Percentiles rank a stretch among this genome's conserved stretches.
These are phyloP conservation scores for Pachypeltis micranthus DNA, from an alignment of 1,140 invertebrate genomes.

Conservation along the genomic window DNA sequence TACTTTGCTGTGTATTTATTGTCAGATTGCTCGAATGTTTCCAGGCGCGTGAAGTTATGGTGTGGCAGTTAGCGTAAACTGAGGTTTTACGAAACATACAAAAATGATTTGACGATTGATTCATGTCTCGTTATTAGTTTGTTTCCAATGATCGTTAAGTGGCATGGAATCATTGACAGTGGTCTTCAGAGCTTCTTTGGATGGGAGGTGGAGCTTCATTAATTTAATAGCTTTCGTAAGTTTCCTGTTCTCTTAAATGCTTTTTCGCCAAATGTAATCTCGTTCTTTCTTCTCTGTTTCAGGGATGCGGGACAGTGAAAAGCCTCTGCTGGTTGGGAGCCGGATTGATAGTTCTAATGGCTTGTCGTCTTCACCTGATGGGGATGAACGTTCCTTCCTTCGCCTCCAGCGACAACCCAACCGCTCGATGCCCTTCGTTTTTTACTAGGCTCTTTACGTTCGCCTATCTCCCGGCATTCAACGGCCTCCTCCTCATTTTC, in stretches of 20 bases:
- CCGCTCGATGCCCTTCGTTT: conserved; percentile 58
- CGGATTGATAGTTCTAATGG: conserved; percentile 43
- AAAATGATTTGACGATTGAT: too few species aligned
- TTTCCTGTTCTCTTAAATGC: neutral
- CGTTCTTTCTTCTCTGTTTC: conserved; percentile 36
- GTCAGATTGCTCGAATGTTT: too few species aligned
- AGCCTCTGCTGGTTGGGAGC: conserved; percentile 48
- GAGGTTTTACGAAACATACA: too few species aligned
- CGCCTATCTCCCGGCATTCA: conserved; percentile 74
- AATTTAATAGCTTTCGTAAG: neutral
- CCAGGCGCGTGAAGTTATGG: too few species aligned
- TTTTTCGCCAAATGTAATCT: neutral
- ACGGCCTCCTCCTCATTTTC: conserved; percentile 67
- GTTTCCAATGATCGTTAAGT: too few species aligned
- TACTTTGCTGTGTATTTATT: too few species aligned
- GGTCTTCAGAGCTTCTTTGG: too few species aligned
- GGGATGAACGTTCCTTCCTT: conserved; percentile 59
- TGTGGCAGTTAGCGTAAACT: too few species aligned
- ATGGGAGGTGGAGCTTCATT: too few species aligned
- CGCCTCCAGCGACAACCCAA: conserved; percentile 79
- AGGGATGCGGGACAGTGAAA: conserved; percentile 46
- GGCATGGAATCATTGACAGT: too few species aligned
- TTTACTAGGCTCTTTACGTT: conserved; percentile 70
- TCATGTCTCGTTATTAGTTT: too few species aligned
- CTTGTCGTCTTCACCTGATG: conserved; percentile 48